Evolutionary conservation across 2,888 invertebrate genomes (phyloP).

Genomic region (Stenotaenia linearis): DNA sequence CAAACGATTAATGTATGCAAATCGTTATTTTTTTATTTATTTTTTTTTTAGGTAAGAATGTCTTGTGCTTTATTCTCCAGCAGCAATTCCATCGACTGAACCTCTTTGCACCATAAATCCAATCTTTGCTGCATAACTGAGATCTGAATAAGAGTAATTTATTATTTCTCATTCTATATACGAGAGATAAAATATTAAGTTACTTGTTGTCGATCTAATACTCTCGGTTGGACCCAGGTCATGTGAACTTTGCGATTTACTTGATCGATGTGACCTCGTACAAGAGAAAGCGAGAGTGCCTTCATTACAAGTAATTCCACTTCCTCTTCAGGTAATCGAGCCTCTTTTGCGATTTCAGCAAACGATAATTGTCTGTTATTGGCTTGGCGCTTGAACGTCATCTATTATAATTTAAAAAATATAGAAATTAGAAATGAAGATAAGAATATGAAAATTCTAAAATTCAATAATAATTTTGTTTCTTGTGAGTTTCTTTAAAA

Average conservation of each 20-base stretch:
- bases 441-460: too few species aligned
- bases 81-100: conserved; percentile 64
- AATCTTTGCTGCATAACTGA: conserved; percentile 64
- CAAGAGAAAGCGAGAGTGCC: conserved; percentile 86
- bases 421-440: too few species aligned
- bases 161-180: too few species aligned
- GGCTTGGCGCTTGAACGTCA: conserved; percentile 92
- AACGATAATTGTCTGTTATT: conserved; percentile 80
- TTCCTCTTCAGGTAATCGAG: conserved; percentile 71
- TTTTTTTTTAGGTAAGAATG: conserved; percentile 53
- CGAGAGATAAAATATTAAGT: too few species aligned
- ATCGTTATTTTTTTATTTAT: not conserved
- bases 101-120: conserved; percentile 67
- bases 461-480: too few species aligned
- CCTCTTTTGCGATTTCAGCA: conserved; percentile 79
- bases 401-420: conserved; percentile 53
- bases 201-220: conserved; percentile 62
- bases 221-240: conserved; percentile 81
- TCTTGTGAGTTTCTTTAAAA: too few species aligned
- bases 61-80: conserved; percentile 70
- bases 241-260: conserved; percentile 67
- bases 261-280: conserved; percentile 92
- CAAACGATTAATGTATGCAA: not conserved
- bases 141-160: conserved; percentile 52
- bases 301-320: conserved; percentile 97